Percentiles rank a stretch among this genome's conserved stretches.
Conservation (phyloP, 2,888 invertebrate species). For the Deilephila porcellus region DNA sequence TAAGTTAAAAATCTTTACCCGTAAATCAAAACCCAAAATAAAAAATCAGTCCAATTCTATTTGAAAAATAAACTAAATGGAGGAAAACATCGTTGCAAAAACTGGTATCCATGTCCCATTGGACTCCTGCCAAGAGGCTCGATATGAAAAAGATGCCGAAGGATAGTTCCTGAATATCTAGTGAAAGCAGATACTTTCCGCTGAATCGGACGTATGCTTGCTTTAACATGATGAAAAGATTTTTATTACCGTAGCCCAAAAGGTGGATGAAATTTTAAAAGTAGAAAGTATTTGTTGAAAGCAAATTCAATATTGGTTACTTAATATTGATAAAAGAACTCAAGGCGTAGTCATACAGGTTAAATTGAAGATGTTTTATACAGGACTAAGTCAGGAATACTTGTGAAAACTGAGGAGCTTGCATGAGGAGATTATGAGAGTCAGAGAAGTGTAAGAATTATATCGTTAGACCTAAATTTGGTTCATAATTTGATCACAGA, state of each 20-base stretch:
- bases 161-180: slow-evolving; percentile 29
- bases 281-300: too few species aligned
- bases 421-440: too few species aligned
- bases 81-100: slow-evolving; percentile 38
- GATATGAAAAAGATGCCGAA: slow-evolving; percentile 42
- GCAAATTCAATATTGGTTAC: too few species aligned
- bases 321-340: too few species aligned
- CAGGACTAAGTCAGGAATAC: too few species aligned
- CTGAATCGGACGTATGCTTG: neutral
- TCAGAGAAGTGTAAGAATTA: too few species aligned
- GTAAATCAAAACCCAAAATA: slow-evolving; percentile 20
- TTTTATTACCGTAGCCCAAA: neutral
- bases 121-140: slow-evolving; percentile 47
- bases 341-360: too few species aligned
- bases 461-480: too few species aligned
- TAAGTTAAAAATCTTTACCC: neutral
- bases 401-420: too few species aligned
- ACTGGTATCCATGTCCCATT: slow-evolving; percentile 44
- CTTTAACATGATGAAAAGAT: neutral
- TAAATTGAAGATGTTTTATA: too few species aligned
- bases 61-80: slow-evolving; percentile 30
- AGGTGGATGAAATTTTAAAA: too few species aligned
- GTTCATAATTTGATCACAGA: too few species aligned
- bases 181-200: slow-evolving; percentile 21
- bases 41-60: slow-evolving; percentile 22